These are phyloP conservation scores for Potamarius usumacintae DNA, from an alignment of 2,113 vertebrate genomes.

Conservation along the genomic window DNA sequence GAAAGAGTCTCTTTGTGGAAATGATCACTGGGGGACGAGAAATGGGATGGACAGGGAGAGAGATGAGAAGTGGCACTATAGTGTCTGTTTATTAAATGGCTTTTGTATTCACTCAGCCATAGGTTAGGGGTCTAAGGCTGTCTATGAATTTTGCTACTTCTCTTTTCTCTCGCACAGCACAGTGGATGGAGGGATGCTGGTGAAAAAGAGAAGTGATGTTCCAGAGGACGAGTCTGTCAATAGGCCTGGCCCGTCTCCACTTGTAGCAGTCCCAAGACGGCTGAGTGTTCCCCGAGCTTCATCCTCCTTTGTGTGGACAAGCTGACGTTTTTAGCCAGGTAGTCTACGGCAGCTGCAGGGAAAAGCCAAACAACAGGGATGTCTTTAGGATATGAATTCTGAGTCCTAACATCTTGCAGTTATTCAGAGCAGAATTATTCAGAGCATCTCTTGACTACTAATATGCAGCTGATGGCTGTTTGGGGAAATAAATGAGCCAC, in stretches of 20 bases:
- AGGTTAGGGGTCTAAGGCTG: conserved; percentile 40
- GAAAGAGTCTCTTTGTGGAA: conserved; percentile 50
- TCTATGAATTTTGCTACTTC: conserved; percentile 22
- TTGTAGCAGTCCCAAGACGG: conserved; percentile 91
- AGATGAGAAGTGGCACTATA: conserved; percentile 35
- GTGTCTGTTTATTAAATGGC: conserved; percentile 50
- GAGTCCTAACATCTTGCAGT: conserved; percentile 4
- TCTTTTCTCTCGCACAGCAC: conserved; percentile 8
- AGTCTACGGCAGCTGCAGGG: conserved; percentile 88
- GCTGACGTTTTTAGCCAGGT: conserved; percentile 94
- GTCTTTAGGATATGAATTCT: neutral
- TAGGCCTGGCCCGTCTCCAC: conserved; percentile 97
- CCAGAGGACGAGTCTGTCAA: conserved; percentile 61
- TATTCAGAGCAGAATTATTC: conserved; percentile 25
- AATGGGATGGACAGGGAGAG: conserved; percentile 3
- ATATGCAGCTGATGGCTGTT: conserved; percentile 23
- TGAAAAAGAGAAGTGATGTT: conserved; percentile 46
- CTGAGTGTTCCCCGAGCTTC: conserved; percentile 94
- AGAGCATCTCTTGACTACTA: conserved; percentile 3
- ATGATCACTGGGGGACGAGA: neutral
- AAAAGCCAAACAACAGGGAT: conserved; percentile 29
- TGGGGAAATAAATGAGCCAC: conserved; percentile 41
- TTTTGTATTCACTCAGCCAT: conserved; percentile 47
- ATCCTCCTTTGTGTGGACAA: conserved; percentile 92
- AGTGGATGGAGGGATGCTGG: conserved; percentile 57